These are phyloP conservation scores for Corydoras maculifer DNA, from an alignment of 2,113 vertebrate genomes.

Conservation along the genomic window DNA sequence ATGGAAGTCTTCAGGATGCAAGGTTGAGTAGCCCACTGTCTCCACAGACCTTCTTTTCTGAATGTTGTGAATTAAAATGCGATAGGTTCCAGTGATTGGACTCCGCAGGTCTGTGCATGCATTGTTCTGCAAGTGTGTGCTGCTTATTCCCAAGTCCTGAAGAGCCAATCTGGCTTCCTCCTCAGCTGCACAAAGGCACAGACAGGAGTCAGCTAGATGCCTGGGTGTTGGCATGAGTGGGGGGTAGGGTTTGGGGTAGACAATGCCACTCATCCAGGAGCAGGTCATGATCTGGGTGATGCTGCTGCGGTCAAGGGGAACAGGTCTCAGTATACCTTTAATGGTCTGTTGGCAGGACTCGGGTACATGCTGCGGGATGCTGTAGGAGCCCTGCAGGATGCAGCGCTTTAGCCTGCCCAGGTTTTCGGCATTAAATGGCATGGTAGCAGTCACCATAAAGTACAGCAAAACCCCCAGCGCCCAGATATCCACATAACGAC, in stretches of 20 bases:
- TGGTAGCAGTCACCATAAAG: slow-evolving; percentile 63
- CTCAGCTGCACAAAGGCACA: slow-evolving; percentile 55
- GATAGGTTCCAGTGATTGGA: slow-evolving; percentile 63
- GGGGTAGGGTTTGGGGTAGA: slow-evolving; percentile 52
- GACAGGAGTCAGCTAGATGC: slow-evolving; percentile 45
- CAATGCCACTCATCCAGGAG: slow-evolving; percentile 59
- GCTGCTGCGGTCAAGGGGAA: slow-evolving; percentile 57
- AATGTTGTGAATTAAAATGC: slow-evolving; percentile 63
- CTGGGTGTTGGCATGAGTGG: slow-evolving; percentile 49
- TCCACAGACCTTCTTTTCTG: slow-evolving; percentile 61
- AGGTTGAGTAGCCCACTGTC: slow-evolving; percentile 50
- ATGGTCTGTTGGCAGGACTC: slow-evolving; percentile 59
- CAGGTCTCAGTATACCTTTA: slow-evolving; percentile 58
- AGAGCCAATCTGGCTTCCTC: slow-evolving; percentile 57
- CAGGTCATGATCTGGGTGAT: slow-evolving; percentile 52
- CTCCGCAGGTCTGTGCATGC: slow-evolving; percentile 52
- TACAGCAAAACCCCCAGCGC: slow-evolving; percentile 68
- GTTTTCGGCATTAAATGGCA: slow-evolving; percentile 65
- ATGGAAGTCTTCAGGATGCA: slow-evolving; percentile 51
- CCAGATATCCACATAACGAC: slow-evolving; percentile 65
- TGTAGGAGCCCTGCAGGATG: slow-evolving; percentile 66
- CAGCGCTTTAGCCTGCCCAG: slow-evolving; percentile 59
- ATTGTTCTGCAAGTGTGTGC: slow-evolving; percentile 61
- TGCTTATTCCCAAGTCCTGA: slow-evolving; percentile 52
- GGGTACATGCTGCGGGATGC: slow-evolving; percentile 57